phyloP scores from a whole-genome alignment of 2,888 invertebrate species.

The Andrena dorsata region DNA sequence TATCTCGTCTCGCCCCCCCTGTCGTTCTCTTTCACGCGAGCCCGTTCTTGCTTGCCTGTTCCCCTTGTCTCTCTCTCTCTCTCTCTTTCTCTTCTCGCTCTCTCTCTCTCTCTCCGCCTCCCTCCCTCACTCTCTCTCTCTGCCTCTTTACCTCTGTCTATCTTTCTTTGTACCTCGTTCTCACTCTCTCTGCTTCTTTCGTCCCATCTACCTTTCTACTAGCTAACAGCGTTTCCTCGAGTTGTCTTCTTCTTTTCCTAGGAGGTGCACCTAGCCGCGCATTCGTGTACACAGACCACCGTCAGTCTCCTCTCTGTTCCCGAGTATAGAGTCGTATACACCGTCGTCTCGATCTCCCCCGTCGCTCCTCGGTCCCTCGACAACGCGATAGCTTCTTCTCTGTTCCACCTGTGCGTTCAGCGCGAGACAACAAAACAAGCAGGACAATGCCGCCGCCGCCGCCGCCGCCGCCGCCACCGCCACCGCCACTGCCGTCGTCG shows the following conservation, averaged over 20 bases:
- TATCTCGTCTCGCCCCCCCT: constrained; percentile 47
- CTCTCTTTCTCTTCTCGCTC: constrained; percentile 27
- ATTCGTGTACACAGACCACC: constrained; percentile 59
- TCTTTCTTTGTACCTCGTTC: constrained; percentile 42
- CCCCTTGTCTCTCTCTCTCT: not conserved
- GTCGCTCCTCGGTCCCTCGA: constrained; percentile 55
- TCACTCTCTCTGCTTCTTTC: constrained; percentile 49
- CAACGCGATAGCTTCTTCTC: constrained; percentile 56
- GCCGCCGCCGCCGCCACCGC: constrained; percentile 34
- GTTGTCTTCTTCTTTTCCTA: constrained; percentile 49
- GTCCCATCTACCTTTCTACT: constrained; percentile 39
- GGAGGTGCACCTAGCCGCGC: constrained; percentile 54
- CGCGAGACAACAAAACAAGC: constrained; percentile 77
- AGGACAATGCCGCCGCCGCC: constrained; percentile 69
- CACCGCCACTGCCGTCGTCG: constrained; percentile 24
- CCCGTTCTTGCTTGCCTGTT: constrained; percentile 21
- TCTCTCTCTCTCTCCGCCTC: constrained; percentile 36
- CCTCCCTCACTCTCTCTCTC: constrained; percentile 51
- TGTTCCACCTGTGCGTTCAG: constrained; percentile 64
- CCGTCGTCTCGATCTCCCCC: constrained; percentile 53
- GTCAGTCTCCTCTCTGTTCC: constrained; percentile 45
- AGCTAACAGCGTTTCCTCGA: constrained; percentile 46
- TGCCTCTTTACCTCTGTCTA: constrained; percentile 20
- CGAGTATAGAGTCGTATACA: constrained; percentile 41
- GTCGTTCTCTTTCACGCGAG: constrained; percentile 38